Base-by-base conservation (phyloP, 2,888 invertebrate species). In the Agonopterix alstromeriana region DNA sequence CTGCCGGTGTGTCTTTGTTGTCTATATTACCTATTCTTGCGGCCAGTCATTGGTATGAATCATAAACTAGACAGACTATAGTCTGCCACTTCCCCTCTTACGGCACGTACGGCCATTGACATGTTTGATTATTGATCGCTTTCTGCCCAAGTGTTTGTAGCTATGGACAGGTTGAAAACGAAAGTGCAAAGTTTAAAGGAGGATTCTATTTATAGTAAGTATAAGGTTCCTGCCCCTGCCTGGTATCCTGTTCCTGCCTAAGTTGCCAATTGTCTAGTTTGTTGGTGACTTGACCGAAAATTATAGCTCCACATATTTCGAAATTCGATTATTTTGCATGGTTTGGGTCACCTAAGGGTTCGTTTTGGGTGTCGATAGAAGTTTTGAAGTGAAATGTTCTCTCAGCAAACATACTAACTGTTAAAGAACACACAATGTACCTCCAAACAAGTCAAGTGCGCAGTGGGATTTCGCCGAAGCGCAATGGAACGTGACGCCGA, bases 401-500 rank as follows among this genome's bases (percentile, higher is more conserved):
- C 27, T 27, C 27, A 27, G 5, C 27, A 3, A 27, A 27, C 27
- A 27, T 27, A 27, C 7, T 27, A 27, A 1, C 27, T 2, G 27
- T 27, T 27, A 27, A 7, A 27, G 7, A 27, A 27, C 27, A 27
- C 27, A 27, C 27, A 27, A 27, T 27, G 56, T 58, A 60, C 62
- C 60, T 60, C 57, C 61, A 57, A 61, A 58, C 27, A 27, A 27
- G 27, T 27, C 27, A 27, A 27, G 27, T 27, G 57, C 55, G 51
- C 52, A 48, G 52, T 58, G 58, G 66, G 63, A 68, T 75, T 81
- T 80, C 78, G 72, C 63, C 64, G 76, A 78, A 79, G 72, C 61
- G 73, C 74, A 73, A 47, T 75, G 73, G 64, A 69, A 71, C 73
- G 77, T 80, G 72, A 77, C 77, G 71, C 70, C 54, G 12, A 68